Evolutionary conservation across 2,797 vertebrate species (phyloP), one percentile per base, ranked within the genome.

Genomic region (Pseudomugil gertrudae): DNA sequence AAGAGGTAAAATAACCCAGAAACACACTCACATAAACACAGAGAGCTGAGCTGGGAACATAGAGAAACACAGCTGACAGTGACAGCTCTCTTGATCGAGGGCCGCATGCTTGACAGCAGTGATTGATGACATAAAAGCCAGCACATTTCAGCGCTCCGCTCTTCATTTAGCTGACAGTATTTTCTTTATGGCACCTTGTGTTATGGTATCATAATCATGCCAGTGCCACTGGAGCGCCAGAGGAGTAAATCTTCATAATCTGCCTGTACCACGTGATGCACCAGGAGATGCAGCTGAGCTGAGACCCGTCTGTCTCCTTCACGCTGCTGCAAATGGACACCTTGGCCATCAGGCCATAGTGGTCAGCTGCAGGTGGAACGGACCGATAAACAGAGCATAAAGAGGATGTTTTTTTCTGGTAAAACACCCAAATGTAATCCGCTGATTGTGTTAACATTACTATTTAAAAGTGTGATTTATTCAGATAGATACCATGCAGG

Each of bases 161-260:
- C 72, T 75, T 92, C 88, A 90, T 91, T 90, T 82, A 86, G 85
- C 71, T 86, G 90, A 90, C 88, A 90, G 80, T 73, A 53, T 85
- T 89, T 88, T 86, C 86, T 90, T 89, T 89, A 89, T 87, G 84
- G 85, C 85, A 67, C 80, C 79, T 85, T 74, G 88, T 90, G 90
- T 90, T 90, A 84, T 88, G 90, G 73, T 84, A 87, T 89, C 88
- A 89, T 90, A 88, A 90, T 90, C 87, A 83, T 66, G 69, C 61
- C 78, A 45, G 58, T 8, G 81, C 65, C 35, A 11, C 66, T 1
- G 56, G 66, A 80, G 74, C 17, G 13, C 66, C 72, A 2, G 17
- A 48, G 72, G 71, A 72, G 88, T 90, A 87, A 87, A 90, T 90
- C 88, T 84, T 84, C 60, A 53, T 81, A 79, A 86, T 61, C 67